These are phyloP conservation scores for Frankliniella fusca DNA, from an alignment of 2,888 invertebrate species.

Conservation along the genomic window DNA sequence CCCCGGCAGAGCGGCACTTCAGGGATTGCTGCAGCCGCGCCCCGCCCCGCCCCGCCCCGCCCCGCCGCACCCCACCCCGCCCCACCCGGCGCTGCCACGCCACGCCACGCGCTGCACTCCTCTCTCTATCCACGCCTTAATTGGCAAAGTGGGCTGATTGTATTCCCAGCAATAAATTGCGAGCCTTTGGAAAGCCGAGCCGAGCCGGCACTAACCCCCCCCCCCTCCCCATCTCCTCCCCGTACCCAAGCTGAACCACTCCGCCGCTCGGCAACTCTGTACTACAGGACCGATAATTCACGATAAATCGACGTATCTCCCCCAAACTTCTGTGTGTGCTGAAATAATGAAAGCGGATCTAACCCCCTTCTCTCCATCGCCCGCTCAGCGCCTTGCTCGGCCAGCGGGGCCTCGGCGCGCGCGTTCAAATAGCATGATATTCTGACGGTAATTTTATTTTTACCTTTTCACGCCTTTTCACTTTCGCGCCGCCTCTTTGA, in stretches of 20 bases:
- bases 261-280: neutral
- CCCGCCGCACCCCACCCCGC: neutral
- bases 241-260: neutral
- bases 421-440: too few species aligned
- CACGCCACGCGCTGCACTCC: neutral
- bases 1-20: too few species aligned
- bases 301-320: neutral
- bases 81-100: neutral
- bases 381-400: neutral
- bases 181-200: neutral
- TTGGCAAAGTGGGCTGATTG: slow-evolving; percentile 6
- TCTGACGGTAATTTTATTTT: too few species aligned
- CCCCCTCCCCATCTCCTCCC: neutral
- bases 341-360: neutral
- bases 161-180: slow-evolving; percentile 6
- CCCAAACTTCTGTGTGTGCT: neutral
- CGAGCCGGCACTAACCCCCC: neutral
- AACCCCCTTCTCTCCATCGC: neutral
- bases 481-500: neutral
- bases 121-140: neutral
- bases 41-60: neutral
- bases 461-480: too few species aligned
- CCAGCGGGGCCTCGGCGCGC: too few species aligned
- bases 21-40: neutral
- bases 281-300: neutral